Evolutionary conservation across 2,797 vertebrate species (phyloP).

Genomic region (Chanos chanos): DNA sequence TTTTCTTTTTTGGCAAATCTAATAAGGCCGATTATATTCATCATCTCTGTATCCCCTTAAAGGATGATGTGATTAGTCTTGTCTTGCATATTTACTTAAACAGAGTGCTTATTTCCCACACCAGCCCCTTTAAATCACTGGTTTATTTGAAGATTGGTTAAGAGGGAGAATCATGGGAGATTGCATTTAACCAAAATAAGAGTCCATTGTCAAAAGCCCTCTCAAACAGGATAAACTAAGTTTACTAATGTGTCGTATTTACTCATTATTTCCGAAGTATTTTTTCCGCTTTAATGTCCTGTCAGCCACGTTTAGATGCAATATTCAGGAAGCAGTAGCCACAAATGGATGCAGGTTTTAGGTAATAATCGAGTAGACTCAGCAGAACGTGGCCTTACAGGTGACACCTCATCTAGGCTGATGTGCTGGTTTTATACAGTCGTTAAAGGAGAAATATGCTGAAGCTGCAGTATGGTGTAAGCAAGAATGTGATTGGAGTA

Average conservation of each 20-base stretch:
- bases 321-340: constrained; percentile 51
- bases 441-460: constrained; percentile 68
- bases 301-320: no score
- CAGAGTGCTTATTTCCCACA: constrained; percentile 59
- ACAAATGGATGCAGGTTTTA: constrained; percentile 41
- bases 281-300: no score
- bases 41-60: constrained; percentile 69
- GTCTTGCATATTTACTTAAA: constrained; percentile 59
- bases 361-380: no score
- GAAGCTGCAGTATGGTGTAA: constrained; percentile 57
- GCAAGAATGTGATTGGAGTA: constrained; percentile 55
- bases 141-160: constrained; percentile 70
- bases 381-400: constrained; percentile 43
- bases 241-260: no score
- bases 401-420: constrained; percentile 61
- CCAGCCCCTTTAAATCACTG: constrained; percentile 52
- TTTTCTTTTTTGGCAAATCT: constrained; percentile 73
- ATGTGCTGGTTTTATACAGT: constrained; percentile 59
- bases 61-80: constrained; percentile 63
- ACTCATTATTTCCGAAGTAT: no score
- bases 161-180: constrained; percentile 45
- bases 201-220: constrained; percentile 47
- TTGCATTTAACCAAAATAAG: constrained; percentile 45
- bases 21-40: constrained; percentile 75
- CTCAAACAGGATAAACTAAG: no score